These are phyloP conservation scores for Crotophaga sulcirostris DNA, from an alignment of 2,113 vertebrate genomes.

Conservation along the genomic window DNA sequence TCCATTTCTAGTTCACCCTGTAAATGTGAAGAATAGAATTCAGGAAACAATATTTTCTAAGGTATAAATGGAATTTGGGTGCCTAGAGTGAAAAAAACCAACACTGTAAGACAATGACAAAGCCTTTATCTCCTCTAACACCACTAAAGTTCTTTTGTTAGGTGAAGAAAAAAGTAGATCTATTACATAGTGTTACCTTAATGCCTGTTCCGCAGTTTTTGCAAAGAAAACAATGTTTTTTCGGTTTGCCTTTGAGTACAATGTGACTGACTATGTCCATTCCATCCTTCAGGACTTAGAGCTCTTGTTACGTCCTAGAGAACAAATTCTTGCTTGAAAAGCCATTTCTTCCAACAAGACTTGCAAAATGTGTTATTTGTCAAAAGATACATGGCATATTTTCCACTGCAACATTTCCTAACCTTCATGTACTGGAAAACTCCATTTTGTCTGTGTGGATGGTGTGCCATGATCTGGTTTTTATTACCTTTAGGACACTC, in stretches of 20 bases:
- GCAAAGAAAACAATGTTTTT: neutral
- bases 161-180: neutral
- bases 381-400: neutral
- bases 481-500: neutral
- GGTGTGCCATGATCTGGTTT: accelerated
- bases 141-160: neutral
- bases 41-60: neutral
- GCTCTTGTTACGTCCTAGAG: neutral
- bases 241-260: neutral
- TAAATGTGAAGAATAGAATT: neutral
- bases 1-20: neutral
- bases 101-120: neutral
- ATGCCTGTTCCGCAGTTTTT: conserved; percentile 37
- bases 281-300: neutral
- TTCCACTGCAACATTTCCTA: neutral
- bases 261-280: neutral
- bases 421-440: neutral
- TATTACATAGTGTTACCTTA: neutral
- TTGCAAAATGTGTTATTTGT: neutral
- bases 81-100: neutral
- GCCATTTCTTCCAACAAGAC: neutral
- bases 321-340: neutral
- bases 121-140: neutral
- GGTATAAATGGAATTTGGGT: neutral
- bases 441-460: neutral